Percentiles rank a stretch among this genome's conserved stretches.
These are phyloP conservation scores for Cistogaster globosa DNA, from an alignment of 2,888 invertebrate genomes.

Conservation along the genomic window DNA sequence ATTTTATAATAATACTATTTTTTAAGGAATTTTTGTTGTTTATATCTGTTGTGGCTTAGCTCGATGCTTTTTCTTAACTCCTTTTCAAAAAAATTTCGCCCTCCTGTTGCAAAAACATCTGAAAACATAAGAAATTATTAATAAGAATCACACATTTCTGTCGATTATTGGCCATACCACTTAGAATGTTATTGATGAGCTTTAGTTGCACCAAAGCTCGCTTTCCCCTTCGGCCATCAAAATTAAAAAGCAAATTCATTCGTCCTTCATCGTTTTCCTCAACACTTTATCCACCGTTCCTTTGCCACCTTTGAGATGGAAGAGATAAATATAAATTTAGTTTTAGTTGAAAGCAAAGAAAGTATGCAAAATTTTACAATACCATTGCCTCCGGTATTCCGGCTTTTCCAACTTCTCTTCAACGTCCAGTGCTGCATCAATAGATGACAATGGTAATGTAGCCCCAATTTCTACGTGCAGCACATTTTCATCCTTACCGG, in stretches of 20 bases:
- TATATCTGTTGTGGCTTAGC: neutral
- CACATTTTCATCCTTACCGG: conserved; percentile 21
- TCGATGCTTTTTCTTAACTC: too few species aligned
- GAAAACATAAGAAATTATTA: conserved; percentile 8
- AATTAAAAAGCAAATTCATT: conserved; percentile 29
- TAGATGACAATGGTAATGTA: conserved; percentile 43
- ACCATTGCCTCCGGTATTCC: conserved; percentile 51
- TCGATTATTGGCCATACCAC: too few species aligned
- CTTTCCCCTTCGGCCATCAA: conserved; percentile 32
- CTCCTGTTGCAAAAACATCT: neutral
- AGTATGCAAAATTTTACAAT: conserved; percentile 15
- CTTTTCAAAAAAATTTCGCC: neutral
- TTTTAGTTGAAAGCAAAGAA: conserved; percentile 6
- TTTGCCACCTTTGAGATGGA: conserved; percentile 3
- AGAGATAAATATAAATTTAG: conserved; percentile 5
- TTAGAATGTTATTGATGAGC: neutral
- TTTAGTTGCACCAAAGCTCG: conserved; percentile 14
- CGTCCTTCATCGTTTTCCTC: neutral
- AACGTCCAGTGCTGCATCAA: conserved; percentile 19
- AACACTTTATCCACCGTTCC: too few species aligned
- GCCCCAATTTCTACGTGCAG: conserved; percentile 17
- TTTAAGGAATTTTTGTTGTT: neutral
- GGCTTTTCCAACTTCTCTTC: conserved; percentile 38
- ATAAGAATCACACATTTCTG: neutral
- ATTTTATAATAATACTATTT: too few species aligned